Evolutionary conservation across 2,113 vertebrate species (phyloP).

Genomic region (Pterocles orientalis): DNA sequence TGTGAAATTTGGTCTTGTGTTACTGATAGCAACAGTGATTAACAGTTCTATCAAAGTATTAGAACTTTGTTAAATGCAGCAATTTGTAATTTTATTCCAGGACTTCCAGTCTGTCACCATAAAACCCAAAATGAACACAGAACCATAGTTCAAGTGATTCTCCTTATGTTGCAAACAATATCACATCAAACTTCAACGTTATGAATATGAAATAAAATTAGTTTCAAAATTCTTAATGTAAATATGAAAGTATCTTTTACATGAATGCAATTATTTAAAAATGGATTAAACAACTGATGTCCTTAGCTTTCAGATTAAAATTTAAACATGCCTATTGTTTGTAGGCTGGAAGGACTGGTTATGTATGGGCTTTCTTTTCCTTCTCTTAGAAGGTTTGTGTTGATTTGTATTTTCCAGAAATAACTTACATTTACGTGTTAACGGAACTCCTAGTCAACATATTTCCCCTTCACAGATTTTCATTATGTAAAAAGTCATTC

Average conservation of each 20-base stretch:
- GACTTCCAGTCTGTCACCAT: neutral
- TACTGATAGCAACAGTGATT: neutral
- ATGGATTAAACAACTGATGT: neutral
- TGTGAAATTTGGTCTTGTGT: neutral
- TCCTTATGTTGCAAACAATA: neutral
- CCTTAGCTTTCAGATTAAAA: neutral
- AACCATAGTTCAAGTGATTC: neutral
- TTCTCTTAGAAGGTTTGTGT: neutral
- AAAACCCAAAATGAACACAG: neutral
- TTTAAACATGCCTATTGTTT: neutral
- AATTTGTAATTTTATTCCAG: neutral
- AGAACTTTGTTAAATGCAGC: neutral
- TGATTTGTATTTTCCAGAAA: neutral
- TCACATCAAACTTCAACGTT: neutral
- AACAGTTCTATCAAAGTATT: neutral
- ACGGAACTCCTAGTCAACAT: conserved; percentile 24
- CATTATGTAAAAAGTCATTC: conserved; percentile 73
- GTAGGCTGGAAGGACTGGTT: neutral
- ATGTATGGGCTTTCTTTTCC: neutral
- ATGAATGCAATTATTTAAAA: neutral
- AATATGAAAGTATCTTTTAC: neutral
- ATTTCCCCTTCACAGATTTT: conserved; percentile 72
- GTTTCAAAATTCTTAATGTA: neutral
- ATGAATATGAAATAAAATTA: neutral
- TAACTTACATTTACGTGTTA: conserved; percentile 26